Evolutionary conservation across 2,888 invertebrate genomes (phyloP), one percentile per base, ranked within the genome.

Genomic region (Villa cingulata): DNA sequence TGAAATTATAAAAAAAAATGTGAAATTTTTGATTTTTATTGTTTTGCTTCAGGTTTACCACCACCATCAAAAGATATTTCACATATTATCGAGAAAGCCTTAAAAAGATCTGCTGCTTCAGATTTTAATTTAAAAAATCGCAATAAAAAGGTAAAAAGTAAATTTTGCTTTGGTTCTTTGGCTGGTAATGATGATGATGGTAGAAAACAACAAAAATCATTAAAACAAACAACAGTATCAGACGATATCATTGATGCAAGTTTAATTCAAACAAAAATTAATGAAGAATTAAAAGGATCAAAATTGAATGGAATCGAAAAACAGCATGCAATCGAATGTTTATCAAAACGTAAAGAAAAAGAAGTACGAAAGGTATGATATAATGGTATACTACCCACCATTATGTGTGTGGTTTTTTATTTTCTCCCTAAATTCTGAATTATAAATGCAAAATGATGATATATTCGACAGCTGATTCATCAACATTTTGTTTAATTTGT

Each of bases 241-340:
- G 18, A 15, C 18, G 2, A 12, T 3, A 10, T 6, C 17, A 9
- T 17, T 1, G 17, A 16, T 23, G 20, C n/a, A 16, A 27, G 16
- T 5, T 38, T 54, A 1, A 34, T 46, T 1, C 43, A 54, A 44
- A 55, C 57, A 12, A 57, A 62, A 49, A 49, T 64, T 2, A 51
- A 51, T 4, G 50, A 57, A 15, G 58, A 60, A 51, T 51, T 65
- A 54, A 38, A 53, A 20, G 50, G 47, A 14, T 55, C 59, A 1
- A 55, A 55, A 15, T 51, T 56, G 16, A 63, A 73, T 37, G 82
- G 80, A 2, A 75, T 83, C 57, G 84, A 85, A 57, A 74, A 78
- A 56, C 66, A 78, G 3, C 55, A 61, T 15, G 56, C 56, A 3
- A 19, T 63, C 4, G 63, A 62, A 2, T 54, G 50, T 6, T 43